phyloP scores from a whole-genome alignment of 2,797 vertebrate species.

The Micropoecilia bifurca region DNA sequence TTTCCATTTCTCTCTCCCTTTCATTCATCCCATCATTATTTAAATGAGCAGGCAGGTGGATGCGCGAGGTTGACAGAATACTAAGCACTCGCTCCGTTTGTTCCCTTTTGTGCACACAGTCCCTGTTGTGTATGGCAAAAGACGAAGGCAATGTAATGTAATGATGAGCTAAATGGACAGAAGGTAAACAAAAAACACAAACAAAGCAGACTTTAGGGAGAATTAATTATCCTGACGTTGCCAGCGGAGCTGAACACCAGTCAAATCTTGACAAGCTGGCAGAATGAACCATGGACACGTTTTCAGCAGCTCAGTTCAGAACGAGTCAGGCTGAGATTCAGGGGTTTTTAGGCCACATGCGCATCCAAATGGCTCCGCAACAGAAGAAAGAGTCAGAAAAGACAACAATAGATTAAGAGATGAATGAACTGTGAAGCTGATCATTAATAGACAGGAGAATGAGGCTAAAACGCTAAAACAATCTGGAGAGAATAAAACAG shows the following conservation, averaged over 20 bases:
- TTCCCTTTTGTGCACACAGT: conserved; percentile 58
- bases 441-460: background rate
- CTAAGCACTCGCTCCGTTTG: conserved; percentile 68
- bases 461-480: background rate
- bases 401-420: background rate
- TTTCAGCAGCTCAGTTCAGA: background rate
- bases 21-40: conserved; percentile 69
- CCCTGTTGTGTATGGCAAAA: conserved; percentile 43
- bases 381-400: background rate
- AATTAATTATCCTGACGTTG: conserved; percentile 24
- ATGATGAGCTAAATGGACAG: conserved; percentile 44
- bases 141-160: conserved; percentile 12
- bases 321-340: background rate
- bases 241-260: conserved; percentile 7
- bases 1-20: conserved; percentile 41
- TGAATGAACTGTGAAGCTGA: background rate
- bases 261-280: conserved; percentile 11
- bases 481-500: background rate
- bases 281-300: conserved; percentile 5
- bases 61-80: conserved; percentile 62
- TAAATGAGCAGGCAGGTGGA: conserved; percentile 67
- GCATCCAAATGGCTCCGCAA: background rate
- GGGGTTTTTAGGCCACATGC: background rate
- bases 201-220: conserved; percentile 9
- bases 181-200: conserved; percentile 32